phyloP scores from a whole-genome alignment of 1,140 invertebrate species.

The Heliconius melpomene region DNA sequence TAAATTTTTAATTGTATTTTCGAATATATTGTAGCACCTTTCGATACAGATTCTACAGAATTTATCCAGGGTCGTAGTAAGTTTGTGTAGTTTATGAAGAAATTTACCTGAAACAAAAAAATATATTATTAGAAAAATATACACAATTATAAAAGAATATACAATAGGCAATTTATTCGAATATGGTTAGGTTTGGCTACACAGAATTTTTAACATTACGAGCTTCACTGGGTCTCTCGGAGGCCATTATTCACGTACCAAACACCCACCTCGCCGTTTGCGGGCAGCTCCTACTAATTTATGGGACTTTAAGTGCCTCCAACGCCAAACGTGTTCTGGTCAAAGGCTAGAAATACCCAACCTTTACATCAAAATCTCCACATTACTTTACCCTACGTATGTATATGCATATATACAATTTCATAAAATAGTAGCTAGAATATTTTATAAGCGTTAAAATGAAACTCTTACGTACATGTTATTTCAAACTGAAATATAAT shows the following conservation, averaged over 20 bases:
- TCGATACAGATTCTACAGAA: no score
- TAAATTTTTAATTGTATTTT: background rate
- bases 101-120: slow-evolving; percentile 47
- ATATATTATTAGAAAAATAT: slow-evolving; percentile 33
- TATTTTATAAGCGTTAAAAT: slow-evolving; percentile 1
- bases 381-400: slow-evolving; percentile 17
- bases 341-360: slow-evolving; percentile 53
- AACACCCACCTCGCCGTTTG: slow-evolving; percentile 72
- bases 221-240: slow-evolving; percentile 54
- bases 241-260: slow-evolving; percentile 72
- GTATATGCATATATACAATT: background rate
- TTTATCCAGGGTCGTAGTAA: no score
- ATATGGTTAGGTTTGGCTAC: slow-evolving; percentile 46
- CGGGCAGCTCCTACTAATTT: slow-evolving; percentile 73
- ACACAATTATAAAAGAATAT: background rate
- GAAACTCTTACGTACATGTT: background rate
- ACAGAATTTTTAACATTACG: slow-evolving; percentile 66
- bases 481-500: slow-evolving; percentile 14
- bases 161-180: slow-evolving; percentile 48
- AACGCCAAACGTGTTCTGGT: slow-evolving; percentile 54
- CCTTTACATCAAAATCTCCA: slow-evolving; percentile 30
- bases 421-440: background rate
- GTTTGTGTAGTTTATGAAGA: no score
- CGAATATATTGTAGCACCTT: no score
- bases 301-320: slow-evolving; percentile 70